A percentile compares a stretch with the other conserved stretches of the same genome.
Conservation (phyloP, 2,113 vertebrate species). For the Hippoglossus stenolepis region DNA sequence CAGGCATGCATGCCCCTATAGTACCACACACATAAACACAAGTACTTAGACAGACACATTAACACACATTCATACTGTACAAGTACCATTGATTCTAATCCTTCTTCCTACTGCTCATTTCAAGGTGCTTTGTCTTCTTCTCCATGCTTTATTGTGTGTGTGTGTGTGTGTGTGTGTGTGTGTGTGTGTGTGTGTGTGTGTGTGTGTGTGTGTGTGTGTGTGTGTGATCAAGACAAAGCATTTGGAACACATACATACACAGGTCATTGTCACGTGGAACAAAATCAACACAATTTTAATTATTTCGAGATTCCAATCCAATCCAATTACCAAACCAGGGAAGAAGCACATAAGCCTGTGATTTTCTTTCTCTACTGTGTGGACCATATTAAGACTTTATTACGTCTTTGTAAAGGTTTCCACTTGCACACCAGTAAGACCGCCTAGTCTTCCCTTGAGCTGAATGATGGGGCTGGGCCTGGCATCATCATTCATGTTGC, state of each 20-base stretch:
- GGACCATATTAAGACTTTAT: too few relatives aligned
- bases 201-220: not conserved
- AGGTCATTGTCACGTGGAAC: too few relatives aligned
- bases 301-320: too few relatives aligned
- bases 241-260: not conserved
- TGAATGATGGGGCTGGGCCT: too few relatives aligned
- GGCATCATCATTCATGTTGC: too few relatives aligned
- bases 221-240: not conserved
- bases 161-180: not conserved
- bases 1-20: constrained; percentile 1
- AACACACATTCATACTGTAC: constrained; percentile 12
- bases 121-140: constrained; percentile 39
- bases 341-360: too few relatives aligned
- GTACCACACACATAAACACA: constrained; percentile 21
- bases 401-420: too few relatives aligned
- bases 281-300: too few relatives aligned
- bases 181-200: not conserved
- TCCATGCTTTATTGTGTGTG: constrained; percentile 1
- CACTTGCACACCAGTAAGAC: too few relatives aligned
- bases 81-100: constrained; percentile 35
- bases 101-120: constrained; percentile 43
- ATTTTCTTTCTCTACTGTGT: too few relatives aligned
- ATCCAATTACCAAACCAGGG: too few relatives aligned
- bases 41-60: constrained; percentile 7
- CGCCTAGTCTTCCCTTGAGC: too few relatives aligned